phyloP scores from a whole-genome alignment of 2,888 invertebrate species.

The Homarus gammarus region DNA sequence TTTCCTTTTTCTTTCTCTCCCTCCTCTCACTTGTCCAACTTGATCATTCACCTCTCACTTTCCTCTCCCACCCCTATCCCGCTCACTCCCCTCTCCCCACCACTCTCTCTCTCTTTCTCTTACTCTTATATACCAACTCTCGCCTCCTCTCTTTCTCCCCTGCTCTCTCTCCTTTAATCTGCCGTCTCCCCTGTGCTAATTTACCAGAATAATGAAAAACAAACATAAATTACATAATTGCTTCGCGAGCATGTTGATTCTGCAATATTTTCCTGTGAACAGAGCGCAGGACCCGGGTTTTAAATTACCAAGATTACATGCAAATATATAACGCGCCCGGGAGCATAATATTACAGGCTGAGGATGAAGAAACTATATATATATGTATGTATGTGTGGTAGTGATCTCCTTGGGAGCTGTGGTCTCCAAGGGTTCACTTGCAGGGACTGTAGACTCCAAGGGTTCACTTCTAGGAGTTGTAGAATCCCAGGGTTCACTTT shows the following conservation, averaged over 20 bases:
- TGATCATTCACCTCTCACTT: not conserved
- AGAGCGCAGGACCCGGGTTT: not conserved
- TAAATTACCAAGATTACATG: not conserved
- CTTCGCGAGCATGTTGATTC: conserved; percentile 4
- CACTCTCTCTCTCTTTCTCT: not conserved
- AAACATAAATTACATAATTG: conserved; percentile 1
- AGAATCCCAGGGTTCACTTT: too few species aligned
- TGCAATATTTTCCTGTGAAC: not conserved
- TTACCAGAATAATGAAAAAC: conserved; percentile 8
- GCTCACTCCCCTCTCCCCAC: too few species aligned
- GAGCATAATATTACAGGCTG: not conserved
- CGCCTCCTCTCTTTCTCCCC: not conserved
- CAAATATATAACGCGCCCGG: not conserved
- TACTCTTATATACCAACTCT: not conserved
- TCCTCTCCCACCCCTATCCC: not conserved
- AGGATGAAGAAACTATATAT: not conserved
- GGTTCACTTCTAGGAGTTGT: too few species aligned
- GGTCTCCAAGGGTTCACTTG: too few species aligned
- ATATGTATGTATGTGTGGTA: too few species aligned
- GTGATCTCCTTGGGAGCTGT: too few species aligned
- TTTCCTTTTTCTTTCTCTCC: not conserved
- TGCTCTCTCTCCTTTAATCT: not conserved
- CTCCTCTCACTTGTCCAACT: not conserved
- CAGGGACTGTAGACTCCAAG: too few species aligned
- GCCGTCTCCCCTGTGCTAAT: not conserved